Evolutionary conservation across 2,888 invertebrate genomes (phyloP), one percentile per base, ranked within the genome.

Genomic region (Colletes collaris): DNA sequence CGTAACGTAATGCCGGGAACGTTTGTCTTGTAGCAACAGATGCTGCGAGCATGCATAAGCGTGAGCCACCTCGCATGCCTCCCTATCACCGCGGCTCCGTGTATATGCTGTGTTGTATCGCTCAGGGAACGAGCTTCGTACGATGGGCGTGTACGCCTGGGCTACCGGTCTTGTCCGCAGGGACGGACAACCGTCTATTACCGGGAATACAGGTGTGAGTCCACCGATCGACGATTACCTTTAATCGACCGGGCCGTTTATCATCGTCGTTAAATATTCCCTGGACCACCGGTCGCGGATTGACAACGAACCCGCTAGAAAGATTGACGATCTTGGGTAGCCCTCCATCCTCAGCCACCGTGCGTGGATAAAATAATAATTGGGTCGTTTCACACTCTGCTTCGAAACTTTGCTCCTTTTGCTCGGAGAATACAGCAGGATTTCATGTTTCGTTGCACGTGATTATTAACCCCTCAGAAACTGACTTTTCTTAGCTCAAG

Each of bases 11-110:
- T 87, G 89, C 88, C 82, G 83, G 81, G 85, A 85, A 90, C 89
- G 89, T 90, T 83, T 85, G 88, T 90, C 90, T 90, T 89, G 90
- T 89, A 90, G 85, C 87, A 89, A 88, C 90, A 90, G 89, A 90
- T 90, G 90, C 90, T 89, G 86, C 85, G 85, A 85, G 87, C 89
- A 86, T 88, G 86, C 87, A 88, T 86, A 88, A 89, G 87, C 87
- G 86, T 63, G 76, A 70, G 71, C 64, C 68, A 46, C 66, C 70
- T 77, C 70, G 77, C 73, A 70, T 73, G 70, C 79, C 75, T 70
- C 60, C 76, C 82, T 50, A 53, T 85, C 75, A 78, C 76, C 72
- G 56, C 71, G 68, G 70, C 70, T 2, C 62, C 79, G 73, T 75
- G 70, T 79, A 83, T 62, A 71, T 76, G 59, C 46, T 40, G 83